Percentiles rank a stretch among this genome's conserved stretches.
These are phyloP conservation scores for Camponotus floridanus DNA, from an alignment of 1,140 invertebrate species.

Conservation along the genomic window DNA sequence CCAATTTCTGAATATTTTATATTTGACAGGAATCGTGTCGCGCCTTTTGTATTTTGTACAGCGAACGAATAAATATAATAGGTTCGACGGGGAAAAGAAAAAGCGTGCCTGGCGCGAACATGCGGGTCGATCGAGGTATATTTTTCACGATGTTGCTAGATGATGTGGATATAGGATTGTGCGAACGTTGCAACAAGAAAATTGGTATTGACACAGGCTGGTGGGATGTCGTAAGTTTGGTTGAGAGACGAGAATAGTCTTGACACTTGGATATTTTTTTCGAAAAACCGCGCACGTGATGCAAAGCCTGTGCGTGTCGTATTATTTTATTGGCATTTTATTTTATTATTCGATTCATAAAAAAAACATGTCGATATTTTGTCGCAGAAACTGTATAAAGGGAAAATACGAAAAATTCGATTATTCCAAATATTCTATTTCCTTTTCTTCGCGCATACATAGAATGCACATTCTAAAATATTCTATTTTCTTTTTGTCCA, in stretches of 20 bases:
- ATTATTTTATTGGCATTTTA: constrained; percentile 1
- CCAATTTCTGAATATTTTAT: too few species aligned
- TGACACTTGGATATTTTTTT: constrained; percentile 22
- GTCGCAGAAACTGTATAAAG: not conserved
- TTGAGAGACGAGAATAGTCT: not conserved
- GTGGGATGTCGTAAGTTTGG: constrained; percentile 44
- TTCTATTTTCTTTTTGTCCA: not conserved
- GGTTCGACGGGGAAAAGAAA: constrained; percentile 20
- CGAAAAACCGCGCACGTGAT: not conserved
- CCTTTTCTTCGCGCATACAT: too few species aligned
- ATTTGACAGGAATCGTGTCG: too few species aligned
- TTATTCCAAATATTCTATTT: not conserved
- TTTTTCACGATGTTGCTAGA: constrained; percentile 44
- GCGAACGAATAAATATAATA: constrained; percentile 9
- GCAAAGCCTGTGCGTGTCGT: not conserved
- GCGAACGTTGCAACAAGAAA: constrained; percentile 37
- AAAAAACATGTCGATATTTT: not conserved
- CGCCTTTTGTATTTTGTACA: constrained; percentile 19
- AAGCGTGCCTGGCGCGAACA: not conserved
- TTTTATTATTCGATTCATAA: not conserved
- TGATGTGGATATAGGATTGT: not conserved
- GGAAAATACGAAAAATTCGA: not conserved
- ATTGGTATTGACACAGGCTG: constrained; percentile 69
- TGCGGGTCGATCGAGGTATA: constrained; percentile 22
- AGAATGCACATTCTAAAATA: not conserved